Evolutionary conservation across 2,888 invertebrate species (phyloP).

Genomic region (Cataglyphis rosenhaueri): DNA sequence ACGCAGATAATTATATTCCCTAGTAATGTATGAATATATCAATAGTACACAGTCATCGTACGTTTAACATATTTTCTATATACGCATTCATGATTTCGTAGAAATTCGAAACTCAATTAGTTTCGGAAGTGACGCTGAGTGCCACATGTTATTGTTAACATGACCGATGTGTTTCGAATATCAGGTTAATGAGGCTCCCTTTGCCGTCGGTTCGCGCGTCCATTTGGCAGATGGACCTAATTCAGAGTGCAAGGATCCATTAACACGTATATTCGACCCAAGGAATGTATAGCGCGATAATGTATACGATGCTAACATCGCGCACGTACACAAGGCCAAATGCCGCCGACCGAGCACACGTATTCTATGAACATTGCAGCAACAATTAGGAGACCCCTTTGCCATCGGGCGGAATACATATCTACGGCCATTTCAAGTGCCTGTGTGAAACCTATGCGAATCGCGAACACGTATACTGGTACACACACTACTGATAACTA

Average conservation of each 20-base stretch:
- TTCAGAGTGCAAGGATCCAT: constrained; percentile 72
- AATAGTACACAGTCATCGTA: background rate
- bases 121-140: constrained; percentile 54
- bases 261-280: constrained; percentile 72
- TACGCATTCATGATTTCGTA: background rate
- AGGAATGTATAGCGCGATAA: constrained; percentile 63
- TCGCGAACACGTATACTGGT: constrained; percentile 51
- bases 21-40: background rate
- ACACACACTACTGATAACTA: constrained; percentile 43
- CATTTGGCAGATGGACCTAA: constrained; percentile 75
- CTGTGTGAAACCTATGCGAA: constrained; percentile 60
- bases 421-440: constrained; percentile 59
- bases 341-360: constrained; percentile 54
- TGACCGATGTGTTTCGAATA: constrained; percentile 54
- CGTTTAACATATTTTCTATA: background rate
- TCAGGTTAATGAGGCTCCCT: constrained; percentile 66
- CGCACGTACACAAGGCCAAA: constrained; percentile 56
- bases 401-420: constrained; percentile 57
- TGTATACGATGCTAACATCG: constrained; percentile 60
- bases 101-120: constrained; percentile 50
- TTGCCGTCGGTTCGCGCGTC: constrained; percentile 61
- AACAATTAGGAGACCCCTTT: constrained; percentile 72
- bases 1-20: background rate
- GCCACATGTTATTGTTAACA: constrained; percentile 56
- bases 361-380: constrained; percentile 67